Evolutionary conservation across 2,888 invertebrate species (phyloP).

Genomic region (Gymnoscelis rufifasciata): DNA sequence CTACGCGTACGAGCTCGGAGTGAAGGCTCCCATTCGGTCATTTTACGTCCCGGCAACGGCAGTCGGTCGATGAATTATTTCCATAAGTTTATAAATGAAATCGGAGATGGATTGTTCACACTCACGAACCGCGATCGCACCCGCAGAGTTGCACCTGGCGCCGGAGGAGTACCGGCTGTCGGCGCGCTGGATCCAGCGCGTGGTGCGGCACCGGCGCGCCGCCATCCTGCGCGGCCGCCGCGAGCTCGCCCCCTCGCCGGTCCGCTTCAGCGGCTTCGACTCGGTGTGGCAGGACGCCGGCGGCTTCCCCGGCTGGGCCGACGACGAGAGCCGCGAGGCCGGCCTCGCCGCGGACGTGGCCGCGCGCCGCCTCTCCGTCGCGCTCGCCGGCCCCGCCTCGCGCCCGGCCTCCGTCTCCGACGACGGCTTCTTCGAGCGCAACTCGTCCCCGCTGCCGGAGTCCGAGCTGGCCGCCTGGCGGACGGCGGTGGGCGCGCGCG

Average conservation of each 20-base stretch:
- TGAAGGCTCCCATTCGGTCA: no score
- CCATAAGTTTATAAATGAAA: no score
- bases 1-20: no score
- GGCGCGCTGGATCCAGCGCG: slow-evolving; percentile 34
- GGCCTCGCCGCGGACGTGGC: neutral
- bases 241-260: slow-evolving; percentile 12
- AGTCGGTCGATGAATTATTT: no score
- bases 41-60: no score
- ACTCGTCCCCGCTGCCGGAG: slow-evolving; percentile 35
- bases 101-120: no score
- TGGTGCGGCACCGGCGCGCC: slow-evolving; percentile 27
- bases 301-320: slow-evolving; percentile 3
- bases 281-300: slow-evolving; percentile 11
- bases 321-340: neutral
- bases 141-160: slow-evolving; percentile 14
- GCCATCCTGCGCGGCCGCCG: slow-evolving; percentile 9
- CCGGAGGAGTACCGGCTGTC: slow-evolving; percentile 41
- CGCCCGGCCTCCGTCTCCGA: slow-evolving; percentile 31
- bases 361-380: neutral
- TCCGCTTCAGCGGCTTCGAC: neutral
- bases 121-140: no score
- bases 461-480: neutral
- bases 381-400: neutral
- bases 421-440: slow-evolving; percentile 69
- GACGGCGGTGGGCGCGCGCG: neutral